A percentile compares a stretch with the other conserved stretches of the same genome.
Conservation (phyloP, 2,888 invertebrate genomes). For the Trissoscelio sp. region DNA sequence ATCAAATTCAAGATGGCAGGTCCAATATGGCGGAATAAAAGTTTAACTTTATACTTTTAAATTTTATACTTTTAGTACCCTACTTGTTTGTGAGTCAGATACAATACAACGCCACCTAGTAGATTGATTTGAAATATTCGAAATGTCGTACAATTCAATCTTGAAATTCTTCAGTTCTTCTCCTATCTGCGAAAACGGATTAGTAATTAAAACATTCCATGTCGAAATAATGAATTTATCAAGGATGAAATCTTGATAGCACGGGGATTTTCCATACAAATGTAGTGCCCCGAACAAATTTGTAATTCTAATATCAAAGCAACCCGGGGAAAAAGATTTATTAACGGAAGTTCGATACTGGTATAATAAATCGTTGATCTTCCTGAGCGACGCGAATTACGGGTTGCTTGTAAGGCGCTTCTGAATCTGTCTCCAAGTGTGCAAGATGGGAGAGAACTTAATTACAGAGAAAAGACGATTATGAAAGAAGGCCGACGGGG, state of each 20-base stretch:
- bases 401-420: conserved; percentile 58
- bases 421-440: conserved; percentile 64
- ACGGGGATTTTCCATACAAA: conserved; percentile 4
- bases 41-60: no score
- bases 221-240: conserved; percentile 13
- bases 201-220: neutral
- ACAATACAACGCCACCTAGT: no score
- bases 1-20: no score
- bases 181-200: neutral
- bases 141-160: no score
- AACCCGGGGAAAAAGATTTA: conserved; percentile 49
- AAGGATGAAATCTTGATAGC: neutral
- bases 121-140: no score
- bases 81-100: no score
- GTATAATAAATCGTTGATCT: conserved; percentile 65
- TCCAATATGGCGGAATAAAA: no score
- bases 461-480: conserved; percentile 70
- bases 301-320: conserved; percentile 41
- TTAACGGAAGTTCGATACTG: conserved; percentile 62
- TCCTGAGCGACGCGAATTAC: conserved; percentile 62
- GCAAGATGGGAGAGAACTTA: conserved; percentile 65
- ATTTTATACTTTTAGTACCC: no score
- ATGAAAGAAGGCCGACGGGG: conserved; percentile 58
- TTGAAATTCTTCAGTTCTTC: no score
- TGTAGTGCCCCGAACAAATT: conserved; percentile 13